phyloP scores from a whole-genome alignment of 2,113 vertebrate genomes.

The Trichechus manatus region DNA sequence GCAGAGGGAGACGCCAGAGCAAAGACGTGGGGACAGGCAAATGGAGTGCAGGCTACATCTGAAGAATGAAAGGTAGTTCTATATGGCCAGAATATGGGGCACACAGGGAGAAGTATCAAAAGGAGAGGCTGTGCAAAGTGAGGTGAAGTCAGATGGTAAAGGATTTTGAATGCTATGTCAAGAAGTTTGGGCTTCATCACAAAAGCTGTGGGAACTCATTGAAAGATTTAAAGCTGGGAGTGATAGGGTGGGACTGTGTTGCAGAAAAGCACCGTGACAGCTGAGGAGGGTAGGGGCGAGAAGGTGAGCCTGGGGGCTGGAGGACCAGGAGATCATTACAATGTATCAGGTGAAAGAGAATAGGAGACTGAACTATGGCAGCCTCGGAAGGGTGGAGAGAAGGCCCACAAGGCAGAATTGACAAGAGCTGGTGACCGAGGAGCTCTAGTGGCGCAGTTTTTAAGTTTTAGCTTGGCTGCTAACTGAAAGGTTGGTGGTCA shows the following conservation, averaged over 20 bases:
- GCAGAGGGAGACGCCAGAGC: background rate
- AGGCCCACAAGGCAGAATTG: background rate
- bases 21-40: background rate
- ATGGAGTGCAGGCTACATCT: background rate
- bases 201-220: background rate
- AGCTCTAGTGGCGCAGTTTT: background rate
- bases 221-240: background rate
- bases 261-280: background rate
- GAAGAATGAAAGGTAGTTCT: background rate
- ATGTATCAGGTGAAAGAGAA: background rate
- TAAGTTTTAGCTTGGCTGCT: background rate
- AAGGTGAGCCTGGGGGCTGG: background rate
- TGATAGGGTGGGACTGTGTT: too few relatives aligned
- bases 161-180: background rate
- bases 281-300: background rate
- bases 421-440: background rate
- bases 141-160: background rate
- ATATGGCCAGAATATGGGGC: background rate
- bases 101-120: accelerated
- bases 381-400: background rate
- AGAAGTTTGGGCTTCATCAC: background rate
- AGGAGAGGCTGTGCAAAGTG: background rate
- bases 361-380: background rate
- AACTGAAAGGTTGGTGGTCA: background rate
- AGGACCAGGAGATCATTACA: background rate